Base-by-base conservation (phyloP, 1,140 invertebrate genomes). In the Drosophila athabasca region DNA sequence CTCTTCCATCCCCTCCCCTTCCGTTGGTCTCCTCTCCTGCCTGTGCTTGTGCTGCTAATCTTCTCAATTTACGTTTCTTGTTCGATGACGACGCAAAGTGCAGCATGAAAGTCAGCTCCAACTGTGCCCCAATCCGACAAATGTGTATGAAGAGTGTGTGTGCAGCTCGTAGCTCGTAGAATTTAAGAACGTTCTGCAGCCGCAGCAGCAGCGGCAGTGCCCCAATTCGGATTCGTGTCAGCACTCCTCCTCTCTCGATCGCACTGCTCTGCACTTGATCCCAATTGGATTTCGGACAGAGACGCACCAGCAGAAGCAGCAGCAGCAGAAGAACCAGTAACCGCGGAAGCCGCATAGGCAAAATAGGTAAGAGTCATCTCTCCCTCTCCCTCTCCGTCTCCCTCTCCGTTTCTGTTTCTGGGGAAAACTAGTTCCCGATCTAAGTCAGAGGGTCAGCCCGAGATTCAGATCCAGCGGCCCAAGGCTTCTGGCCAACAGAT, bases 201-300 rank as follows among this genome's bases (percentile, higher is more conserved):
- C 3, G 31, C 31, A 31, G 8, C 31, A 8, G 26, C 54, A 59
- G 31, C 35, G 13, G 35, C 55, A 60, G 55, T 71, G 83, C 46
- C 83, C 83, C 79, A 88, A 79, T 88, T 88, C 50, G 49, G 59
- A 88, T 79, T 82, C 62, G 83, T 88, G 83, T 79, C 82, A 81
- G 74, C 78, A 76, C 24, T 24, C 24, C 24, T 24, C 24, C 24
- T 4, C 24, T 26, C 24, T 5, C 24, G 24, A 26, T 26, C 35
- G 11, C 11, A 66, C 44, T 44, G 35, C 35, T 39, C 59, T 76
- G 62, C 54, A 68, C 50, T 62, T 49, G 68, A 55, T 68, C 59
- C 67, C 62, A 80, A 80, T 75, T 77, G 80, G 62, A 83, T 71
- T 84, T 84, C 65, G 70, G 62, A 39, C 35, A 39, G 35, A 39